Evolutionary conservation across 2,888 invertebrate species (phyloP), one percentile per base, ranked within the genome.

Genomic region (Sarcophaga variegata): DNA sequence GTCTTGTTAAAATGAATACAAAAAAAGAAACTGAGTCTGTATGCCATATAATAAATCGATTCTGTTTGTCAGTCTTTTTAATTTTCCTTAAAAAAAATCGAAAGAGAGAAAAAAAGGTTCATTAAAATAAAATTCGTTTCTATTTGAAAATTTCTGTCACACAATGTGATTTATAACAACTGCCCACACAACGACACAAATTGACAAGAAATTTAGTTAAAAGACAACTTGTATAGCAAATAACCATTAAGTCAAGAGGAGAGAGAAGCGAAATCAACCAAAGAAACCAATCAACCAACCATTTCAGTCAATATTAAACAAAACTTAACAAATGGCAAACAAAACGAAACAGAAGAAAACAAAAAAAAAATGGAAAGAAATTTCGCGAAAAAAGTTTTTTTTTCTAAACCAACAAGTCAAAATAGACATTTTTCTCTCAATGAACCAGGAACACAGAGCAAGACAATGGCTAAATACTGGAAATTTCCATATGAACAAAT

Each of bases 151-250:
- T 81, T 59, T 81, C 83, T 82, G 84, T 84, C 84, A 84, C 70
- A 81, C 69, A 84, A 84, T 81, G 81, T 84, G 87, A 87, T 87
- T 87, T 87, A 87, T 84, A 87, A 84, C 87, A 87, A 87, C 87
- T 87, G 87, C 87, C 87, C 87, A 87, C 87, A 87, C 87, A 87
- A 71, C 87, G 87, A 87, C 84, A 84, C 87, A 87, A 87, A 84
- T 87, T 87, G 87, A 87, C 87, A 87, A 84, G 87, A 87, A 87
- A 84, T 87, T 87, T 84, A 79, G 79, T 82, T 87, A 87, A 87
- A 80, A 87, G 87, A 84, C 87, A 87, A 82, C 87, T 87, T 87
- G 84, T 82, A 87, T 82, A 87, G 87, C 87, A 87, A 87, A 84
- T 84, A 84, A 82, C 81, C 77, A 83, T 86, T 87, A 71, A 81